Conservation (phyloP, 1,140 invertebrate genomes). For the Penaeus japonicus region DNA sequence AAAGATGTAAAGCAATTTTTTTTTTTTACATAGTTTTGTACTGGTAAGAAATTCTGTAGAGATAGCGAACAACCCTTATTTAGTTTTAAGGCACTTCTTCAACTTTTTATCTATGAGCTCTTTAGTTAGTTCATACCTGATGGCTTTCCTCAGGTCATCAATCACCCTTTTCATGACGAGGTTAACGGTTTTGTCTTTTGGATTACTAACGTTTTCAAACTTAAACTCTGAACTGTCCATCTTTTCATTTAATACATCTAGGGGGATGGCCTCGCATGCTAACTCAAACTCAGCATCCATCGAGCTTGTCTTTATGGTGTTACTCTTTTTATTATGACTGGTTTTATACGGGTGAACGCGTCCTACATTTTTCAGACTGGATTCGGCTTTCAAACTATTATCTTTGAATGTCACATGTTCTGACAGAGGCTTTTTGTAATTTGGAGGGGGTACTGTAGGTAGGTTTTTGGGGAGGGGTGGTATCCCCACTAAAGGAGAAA, state of each 20-base stretch:
- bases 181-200: slow-evolving; percentile 9
- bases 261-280: neutral
- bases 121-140: slow-evolving; percentile 25
- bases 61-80: too few relatives aligned
- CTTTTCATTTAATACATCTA: neutral
- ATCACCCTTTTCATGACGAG: slow-evolving; percentile 30
- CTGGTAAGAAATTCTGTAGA: too few relatives aligned
- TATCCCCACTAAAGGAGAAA: slow-evolving; percentile 10
- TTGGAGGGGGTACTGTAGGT: slow-evolving; percentile 38
- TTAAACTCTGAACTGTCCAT: neutral
- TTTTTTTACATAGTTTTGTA: too few relatives aligned
- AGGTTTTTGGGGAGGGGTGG: slow-evolving; percentile 42
- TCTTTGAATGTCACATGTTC: neutral
- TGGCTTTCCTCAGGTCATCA: slow-evolving; percentile 7
- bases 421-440: slow-evolving; percentile 16
- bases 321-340: neutral
- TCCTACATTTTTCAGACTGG: slow-evolving; percentile 21
- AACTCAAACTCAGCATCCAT: slow-evolving; percentile 31
- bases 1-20: too few relatives aligned
- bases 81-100: slow-evolving; percentile 3
- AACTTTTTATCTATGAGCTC: slow-evolving; percentile 19
- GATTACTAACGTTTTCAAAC: neutral
- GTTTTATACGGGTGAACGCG: slow-evolving; percentile 30
- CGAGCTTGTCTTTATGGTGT: neutral
- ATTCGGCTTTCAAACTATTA: neutral